A percentile compares a stretch with the other conserved stretches of the same genome.
These are phyloP conservation scores for Syngnathus scovelli DNA, from an alignment of 2,113 vertebrate species.

Conservation along the genomic window DNA sequence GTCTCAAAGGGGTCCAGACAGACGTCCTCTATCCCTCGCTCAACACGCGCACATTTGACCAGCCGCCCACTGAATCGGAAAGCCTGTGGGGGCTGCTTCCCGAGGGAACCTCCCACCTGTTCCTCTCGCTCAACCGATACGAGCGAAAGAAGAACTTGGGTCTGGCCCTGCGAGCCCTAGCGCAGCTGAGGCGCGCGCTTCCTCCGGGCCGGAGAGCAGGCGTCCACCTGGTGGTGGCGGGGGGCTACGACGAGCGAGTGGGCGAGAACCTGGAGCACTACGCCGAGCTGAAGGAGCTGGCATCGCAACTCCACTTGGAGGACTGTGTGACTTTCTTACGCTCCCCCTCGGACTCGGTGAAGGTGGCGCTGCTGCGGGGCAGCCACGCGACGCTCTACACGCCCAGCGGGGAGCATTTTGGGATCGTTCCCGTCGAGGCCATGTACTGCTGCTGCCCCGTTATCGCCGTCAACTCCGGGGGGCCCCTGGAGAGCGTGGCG, in stretches of 20 bases:
- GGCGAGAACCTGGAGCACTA: slow-evolving; percentile 88
- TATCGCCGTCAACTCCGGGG: slow-evolving; percentile 88
- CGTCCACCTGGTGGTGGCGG: slow-evolving; percentile 87
- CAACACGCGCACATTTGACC: slow-evolving; percentile 79
- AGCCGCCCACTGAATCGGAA: slow-evolving; percentile 54
- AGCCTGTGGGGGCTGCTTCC: slow-evolving; percentile 73
- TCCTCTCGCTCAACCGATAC: slow-evolving; percentile 94
- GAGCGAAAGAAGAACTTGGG: slow-evolving; percentile 92
- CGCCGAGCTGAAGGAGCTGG: slow-evolving; percentile 76
- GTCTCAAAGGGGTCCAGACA: slow-evolving; percentile 74
- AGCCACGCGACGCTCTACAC: slow-evolving; percentile 88
- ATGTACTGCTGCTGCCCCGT: slow-evolving; percentile 94
- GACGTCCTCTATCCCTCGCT: slow-evolving; percentile 91
- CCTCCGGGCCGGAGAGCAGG: slow-evolving; percentile 65
- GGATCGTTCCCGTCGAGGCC: slow-evolving; percentile 93
- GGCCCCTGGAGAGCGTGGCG: slow-evolving; percentile 85
- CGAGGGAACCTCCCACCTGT: slow-evolving; percentile 72
- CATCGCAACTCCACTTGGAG: slow-evolving; percentile 63
- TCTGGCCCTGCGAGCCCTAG: slow-evolving; percentile 80
- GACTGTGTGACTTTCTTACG: slow-evolving; percentile 82
- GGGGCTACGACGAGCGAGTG: slow-evolving; percentile 89
- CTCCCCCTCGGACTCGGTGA: slow-evolving; percentile 87
- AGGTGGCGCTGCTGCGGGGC: slow-evolving; percentile 78
- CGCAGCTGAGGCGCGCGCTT: slow-evolving; percentile 70
- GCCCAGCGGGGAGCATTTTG: slow-evolving; percentile 93